Evolutionary conservation across 2,888 invertebrate genomes (phyloP).

Genomic region (Andrena hattorfiana): DNA sequence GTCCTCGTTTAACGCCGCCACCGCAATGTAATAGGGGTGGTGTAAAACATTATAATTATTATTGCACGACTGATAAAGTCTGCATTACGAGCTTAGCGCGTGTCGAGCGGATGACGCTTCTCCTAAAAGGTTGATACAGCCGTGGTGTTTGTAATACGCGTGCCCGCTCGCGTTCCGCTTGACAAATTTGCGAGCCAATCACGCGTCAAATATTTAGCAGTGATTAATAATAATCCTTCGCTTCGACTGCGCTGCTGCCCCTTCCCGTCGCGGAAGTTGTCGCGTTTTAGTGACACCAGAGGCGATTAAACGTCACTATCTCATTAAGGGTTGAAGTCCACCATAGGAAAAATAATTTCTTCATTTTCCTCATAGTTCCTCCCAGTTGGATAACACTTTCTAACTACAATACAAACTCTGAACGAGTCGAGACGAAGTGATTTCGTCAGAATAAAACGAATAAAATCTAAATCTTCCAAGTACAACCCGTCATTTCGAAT

Average conservation of each 20-base stretch:
- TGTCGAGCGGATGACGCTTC: conserved; percentile 44
- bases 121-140: conserved; percentile 20
- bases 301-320: too few relatives aligned
- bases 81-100: conserved; percentile 36
- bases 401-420: too few relatives aligned
- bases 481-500: too few relatives aligned
- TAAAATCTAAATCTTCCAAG: too few relatives aligned
- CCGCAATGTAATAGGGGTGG: conserved; percentile 52
- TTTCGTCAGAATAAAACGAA: too few relatives aligned
- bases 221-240: conserved; percentile 49
- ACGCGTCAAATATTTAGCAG: conserved; percentile 55
- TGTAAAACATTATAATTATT: conserved; percentile 64
- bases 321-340: too few relatives aligned
- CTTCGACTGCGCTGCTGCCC: not conserved
- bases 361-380: too few relatives aligned
- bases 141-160: conserved; percentile 14
- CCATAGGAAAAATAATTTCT: too few relatives aligned
- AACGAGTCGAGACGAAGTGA: too few relatives aligned
- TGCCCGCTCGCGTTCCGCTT: conserved; percentile 7
- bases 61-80: conserved; percentile 56
- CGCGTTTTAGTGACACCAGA: conserved; percentile 2
- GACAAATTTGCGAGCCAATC: conserved; percentile 54
- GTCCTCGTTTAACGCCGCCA: conserved; percentile 28
- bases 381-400: too few relatives aligned
- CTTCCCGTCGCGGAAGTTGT: conserved; percentile 13